phyloP scores from a whole-genome alignment of 1,140 invertebrate genomes.

The Megalonaias nervosa region DNA sequence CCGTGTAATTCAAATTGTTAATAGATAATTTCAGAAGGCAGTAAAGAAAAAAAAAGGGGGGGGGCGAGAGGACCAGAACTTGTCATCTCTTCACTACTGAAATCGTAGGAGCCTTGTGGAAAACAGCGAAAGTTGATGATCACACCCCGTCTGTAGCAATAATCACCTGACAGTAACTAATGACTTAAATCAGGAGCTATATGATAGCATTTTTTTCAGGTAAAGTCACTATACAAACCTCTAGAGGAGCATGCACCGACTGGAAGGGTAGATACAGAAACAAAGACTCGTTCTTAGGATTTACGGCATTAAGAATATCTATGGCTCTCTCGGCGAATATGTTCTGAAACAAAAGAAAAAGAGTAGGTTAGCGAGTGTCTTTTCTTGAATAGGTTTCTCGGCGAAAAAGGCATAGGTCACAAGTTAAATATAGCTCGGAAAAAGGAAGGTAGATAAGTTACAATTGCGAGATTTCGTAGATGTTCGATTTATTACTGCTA shows the following conservation, averaged over 20 bases:
- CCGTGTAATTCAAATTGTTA: too few species aligned
- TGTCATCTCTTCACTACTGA: too few species aligned
- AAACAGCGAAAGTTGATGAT: too few species aligned
- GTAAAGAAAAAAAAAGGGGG: too few species aligned
- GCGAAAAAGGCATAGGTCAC: background rate
- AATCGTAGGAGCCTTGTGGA: too few species aligned
- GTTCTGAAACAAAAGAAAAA: constrained; percentile 45
- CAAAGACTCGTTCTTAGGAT: constrained; percentile 35
- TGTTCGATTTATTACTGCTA: background rate
- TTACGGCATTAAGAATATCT: constrained; percentile 40
- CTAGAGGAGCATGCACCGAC: constrained; percentile 51
- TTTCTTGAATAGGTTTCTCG: background rate
- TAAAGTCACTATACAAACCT: constrained; percentile 34
- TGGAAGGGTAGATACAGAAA: constrained; percentile 62
- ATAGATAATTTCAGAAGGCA: too few species aligned
- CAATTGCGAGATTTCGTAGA: background rate
- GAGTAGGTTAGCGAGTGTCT: too few species aligned
- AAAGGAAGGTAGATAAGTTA: background rate
- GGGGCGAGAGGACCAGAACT: too few species aligned
- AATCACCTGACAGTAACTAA: too few species aligned
- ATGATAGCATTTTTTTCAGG: too few species aligned
- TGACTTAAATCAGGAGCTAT: too few species aligned
- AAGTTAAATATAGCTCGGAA: background rate
- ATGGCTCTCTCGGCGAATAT: constrained; percentile 50
- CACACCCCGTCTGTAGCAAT: too few species aligned